Conservation (phyloP, 2,113 vertebrate species). For the Pyxicephalus adspersus region DNA sequence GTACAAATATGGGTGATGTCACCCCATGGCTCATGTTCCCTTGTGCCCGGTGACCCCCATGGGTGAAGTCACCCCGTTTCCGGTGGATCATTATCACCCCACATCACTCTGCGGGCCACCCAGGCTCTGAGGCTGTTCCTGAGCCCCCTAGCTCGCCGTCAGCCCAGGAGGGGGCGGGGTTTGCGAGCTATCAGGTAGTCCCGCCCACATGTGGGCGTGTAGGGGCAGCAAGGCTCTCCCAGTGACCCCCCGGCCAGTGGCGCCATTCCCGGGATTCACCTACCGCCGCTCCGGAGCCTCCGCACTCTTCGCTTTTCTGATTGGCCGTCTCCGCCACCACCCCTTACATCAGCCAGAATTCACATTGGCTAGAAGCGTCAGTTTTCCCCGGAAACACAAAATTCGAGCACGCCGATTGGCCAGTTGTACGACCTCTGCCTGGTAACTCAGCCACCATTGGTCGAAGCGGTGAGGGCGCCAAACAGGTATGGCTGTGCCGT, state of each 20-base stretch:
- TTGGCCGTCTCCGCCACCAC: conserved; percentile 5
- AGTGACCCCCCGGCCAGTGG: background rate
- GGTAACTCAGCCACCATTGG: conserved; percentile 9
- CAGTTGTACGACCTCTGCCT: background rate
- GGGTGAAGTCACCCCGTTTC: background rate
- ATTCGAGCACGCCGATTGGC: background rate
- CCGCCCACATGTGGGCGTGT: no score
- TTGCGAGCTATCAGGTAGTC: background rate
- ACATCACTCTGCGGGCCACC: conserved; percentile 3
- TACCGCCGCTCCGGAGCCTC: conserved; percentile 46
- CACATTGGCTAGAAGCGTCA: background rate
- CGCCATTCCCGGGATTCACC: conserved; percentile 23
- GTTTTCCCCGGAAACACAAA: conserved; percentile 25
- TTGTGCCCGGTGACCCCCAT: no score
- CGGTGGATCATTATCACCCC: background rate
- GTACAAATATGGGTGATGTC: no score
- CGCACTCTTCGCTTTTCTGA: conserved; percentile 32
- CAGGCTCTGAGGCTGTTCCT: background rate
- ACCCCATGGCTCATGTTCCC: no score
- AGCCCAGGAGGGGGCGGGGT: background rate
- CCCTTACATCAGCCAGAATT: background rate
- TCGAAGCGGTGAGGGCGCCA: background rate
- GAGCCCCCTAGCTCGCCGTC: background rate
- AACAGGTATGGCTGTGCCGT: conserved; percentile 29
- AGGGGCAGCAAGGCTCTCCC: background rate